These are phyloP conservation scores for Tichodroma muraria DNA, from an alignment of 2,113 vertebrate species.

Conservation along the genomic window DNA sequence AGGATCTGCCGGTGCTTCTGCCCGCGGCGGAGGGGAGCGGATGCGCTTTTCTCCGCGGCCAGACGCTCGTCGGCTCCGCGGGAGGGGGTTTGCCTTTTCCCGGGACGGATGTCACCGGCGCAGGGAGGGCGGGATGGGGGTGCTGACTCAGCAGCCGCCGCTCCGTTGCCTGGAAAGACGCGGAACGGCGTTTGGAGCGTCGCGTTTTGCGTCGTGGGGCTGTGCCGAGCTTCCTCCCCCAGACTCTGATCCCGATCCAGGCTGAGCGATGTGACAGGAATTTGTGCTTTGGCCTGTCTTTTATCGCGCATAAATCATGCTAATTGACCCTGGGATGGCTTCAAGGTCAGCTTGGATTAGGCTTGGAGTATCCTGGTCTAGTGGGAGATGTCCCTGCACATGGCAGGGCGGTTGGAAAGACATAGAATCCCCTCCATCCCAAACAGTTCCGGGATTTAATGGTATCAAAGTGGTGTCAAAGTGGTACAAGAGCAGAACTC, in stretches of 20 bases:
- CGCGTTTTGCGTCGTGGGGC: rapidly evolving
- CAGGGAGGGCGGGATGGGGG: not conserved
- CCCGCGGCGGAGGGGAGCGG: not conserved
- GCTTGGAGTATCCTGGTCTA: not conserved
- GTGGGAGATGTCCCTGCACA: not conserved
- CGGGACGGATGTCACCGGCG: not conserved
- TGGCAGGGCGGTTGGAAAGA: not conserved
- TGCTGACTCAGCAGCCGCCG: slow-evolving; percentile 23
- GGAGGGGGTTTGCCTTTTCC: not conserved
- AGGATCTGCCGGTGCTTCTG: slow-evolving; percentile 20
- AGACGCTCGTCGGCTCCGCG: not conserved
- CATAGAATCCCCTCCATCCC: not conserved
- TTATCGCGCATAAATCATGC: not conserved
- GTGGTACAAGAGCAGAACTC: not conserved
- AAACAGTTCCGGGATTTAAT: not conserved
- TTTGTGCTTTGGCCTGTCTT: not conserved
- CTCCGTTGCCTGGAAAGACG: not conserved
- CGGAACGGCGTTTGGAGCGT: too few species aligned
- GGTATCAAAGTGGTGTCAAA: not conserved
- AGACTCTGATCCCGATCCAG: not conserved
- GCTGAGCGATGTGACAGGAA: not conserved
- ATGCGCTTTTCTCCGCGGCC: not conserved
- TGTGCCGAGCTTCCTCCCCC: not conserved
- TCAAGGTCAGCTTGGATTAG: not conserved
- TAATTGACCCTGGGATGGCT: not conserved